phyloP scores from a whole-genome alignment of 1,140 invertebrate species.

The Philopotamus ludificatus region DNA sequence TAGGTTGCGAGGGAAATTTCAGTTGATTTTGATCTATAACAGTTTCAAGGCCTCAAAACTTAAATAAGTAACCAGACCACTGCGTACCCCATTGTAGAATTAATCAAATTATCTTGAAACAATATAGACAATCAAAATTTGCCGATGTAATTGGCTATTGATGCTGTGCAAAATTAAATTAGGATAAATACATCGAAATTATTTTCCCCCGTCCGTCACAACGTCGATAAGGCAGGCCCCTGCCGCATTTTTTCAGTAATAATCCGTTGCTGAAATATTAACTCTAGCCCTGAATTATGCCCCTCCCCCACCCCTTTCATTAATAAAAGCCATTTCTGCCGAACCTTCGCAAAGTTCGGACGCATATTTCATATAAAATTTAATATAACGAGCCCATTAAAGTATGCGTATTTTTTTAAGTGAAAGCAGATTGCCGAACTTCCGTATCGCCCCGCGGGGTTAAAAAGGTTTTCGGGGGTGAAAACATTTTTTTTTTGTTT shows the following conservation, averaged over 20 bases:
- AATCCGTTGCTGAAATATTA: too few relatives aligned
- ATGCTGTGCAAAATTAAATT: too few relatives aligned
- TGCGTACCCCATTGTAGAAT: neutral
- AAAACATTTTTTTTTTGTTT: too few relatives aligned
- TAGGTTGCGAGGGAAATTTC: neutral
- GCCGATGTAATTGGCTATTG: neutral
- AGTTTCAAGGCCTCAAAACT: neutral
- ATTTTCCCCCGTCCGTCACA: too few relatives aligned
- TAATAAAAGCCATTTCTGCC: slow-evolving; percentile 35
- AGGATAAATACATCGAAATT: too few relatives aligned
- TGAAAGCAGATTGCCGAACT: slow-evolving; percentile 29
- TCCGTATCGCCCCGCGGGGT: slow-evolving; percentile 20
- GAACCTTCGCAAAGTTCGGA: slow-evolving; percentile 34
- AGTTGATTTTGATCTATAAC: neutral
- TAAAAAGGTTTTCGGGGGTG: neutral
- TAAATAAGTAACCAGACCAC: neutral
- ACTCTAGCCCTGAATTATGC: too few relatives aligned
- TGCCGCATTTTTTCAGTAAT: too few relatives aligned
- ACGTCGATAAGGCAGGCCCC: too few relatives aligned
- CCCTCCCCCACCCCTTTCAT: slow-evolving; percentile 21
- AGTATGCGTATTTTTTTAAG: slow-evolving; percentile 32
- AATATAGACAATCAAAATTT: neutral
- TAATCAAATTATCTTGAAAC: neutral
- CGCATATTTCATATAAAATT: slow-evolving; percentile 36
- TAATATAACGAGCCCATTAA: slow-evolving; percentile 38